phyloP scores from a whole-genome alignment of 2,113 vertebrate species.

The Theristicus caerulescens region DNA sequence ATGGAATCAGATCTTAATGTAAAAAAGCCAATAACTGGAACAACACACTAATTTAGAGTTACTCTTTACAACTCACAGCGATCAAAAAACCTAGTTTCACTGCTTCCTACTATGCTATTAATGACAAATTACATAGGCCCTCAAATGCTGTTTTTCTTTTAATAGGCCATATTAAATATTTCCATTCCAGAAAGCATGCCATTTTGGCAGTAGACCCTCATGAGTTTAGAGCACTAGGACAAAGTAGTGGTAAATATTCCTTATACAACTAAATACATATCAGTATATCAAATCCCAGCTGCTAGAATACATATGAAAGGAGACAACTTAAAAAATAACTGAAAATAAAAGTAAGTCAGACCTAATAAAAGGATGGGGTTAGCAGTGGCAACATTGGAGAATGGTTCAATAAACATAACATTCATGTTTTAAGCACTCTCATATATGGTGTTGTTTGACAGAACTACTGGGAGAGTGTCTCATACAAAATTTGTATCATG shows the following conservation, averaged over 20 bases:
- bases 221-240: not conserved
- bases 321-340: not conserved
- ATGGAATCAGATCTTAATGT: not conserved
- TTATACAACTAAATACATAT: not conserved
- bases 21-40: not conserved
- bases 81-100: not conserved
- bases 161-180: not conserved
- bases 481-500: not conserved
- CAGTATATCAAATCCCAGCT: not conserved
- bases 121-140: not conserved
- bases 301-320: not conserved
- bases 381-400: not conserved
- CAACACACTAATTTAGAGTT: not conserved
- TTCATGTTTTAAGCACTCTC: not conserved
- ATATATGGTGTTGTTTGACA: not conserved
- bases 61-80: not conserved
- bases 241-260: not conserved
- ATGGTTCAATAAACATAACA: not conserved
- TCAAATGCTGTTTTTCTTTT: not conserved
- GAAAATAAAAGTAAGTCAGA: not conserved
- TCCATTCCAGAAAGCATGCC: not conserved
- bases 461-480: not conserved
- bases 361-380: not conserved
- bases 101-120: not conserved
- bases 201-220: not conserved